Evolutionary conservation across 2,797 vertebrate genomes (phyloP).

Genomic region (Channa striata): DNA sequence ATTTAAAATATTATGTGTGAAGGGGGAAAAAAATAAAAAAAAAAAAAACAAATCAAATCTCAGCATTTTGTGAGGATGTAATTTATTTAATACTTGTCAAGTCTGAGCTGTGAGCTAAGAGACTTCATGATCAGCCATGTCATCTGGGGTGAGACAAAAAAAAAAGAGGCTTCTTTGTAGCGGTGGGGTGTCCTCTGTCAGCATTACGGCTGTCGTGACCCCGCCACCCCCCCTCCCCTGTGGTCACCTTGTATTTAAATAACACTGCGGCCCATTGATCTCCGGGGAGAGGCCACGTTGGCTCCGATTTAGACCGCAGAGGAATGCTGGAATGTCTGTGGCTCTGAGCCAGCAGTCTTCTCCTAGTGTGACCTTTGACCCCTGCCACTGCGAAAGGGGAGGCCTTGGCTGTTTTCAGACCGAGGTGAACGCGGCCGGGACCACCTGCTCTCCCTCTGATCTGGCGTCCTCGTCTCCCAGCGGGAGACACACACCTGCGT

Average conservation of each 20-base stretch:
- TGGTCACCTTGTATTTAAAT: slow-evolving; percentile 74
- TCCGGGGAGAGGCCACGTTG: slow-evolving; percentile 54
- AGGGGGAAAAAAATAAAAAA: neutral
- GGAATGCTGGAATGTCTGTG: slow-evolving; percentile 78
- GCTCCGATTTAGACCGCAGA: slow-evolving; percentile 71
- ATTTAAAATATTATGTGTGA: slow-evolving; percentile 11
- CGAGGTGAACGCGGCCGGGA: slow-evolving; percentile 39
- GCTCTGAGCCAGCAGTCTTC: slow-evolving; percentile 66
- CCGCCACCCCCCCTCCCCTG: slow-evolving; percentile 9
- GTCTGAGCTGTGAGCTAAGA: slow-evolving; percentile 25
- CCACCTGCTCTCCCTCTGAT: slow-evolving; percentile 77
- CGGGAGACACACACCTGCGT: neutral
- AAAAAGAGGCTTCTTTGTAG: neutral
- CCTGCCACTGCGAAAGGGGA: slow-evolving; percentile 41
- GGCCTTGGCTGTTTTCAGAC: slow-evolving; percentile 9
- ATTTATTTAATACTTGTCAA: slow-evolving; percentile 59
- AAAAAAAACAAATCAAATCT: slow-evolving; percentile 25
- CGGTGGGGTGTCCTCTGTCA: slow-evolving; percentile 28
- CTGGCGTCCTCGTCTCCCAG: slow-evolving; percentile 55
- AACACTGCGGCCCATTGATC: slow-evolving; percentile 73
- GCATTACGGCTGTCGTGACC: slow-evolving; percentile 23
- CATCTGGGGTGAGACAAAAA: slow-evolving; percentile 22
- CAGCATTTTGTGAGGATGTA: slow-evolving; percentile 45
- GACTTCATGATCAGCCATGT: slow-evolving; percentile 37
- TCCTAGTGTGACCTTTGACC: slow-evolving; percentile 77